These are phyloP conservation scores for Unio pictorum DNA, from an alignment of 2,888 invertebrate genomes.

Conservation along the genomic window DNA sequence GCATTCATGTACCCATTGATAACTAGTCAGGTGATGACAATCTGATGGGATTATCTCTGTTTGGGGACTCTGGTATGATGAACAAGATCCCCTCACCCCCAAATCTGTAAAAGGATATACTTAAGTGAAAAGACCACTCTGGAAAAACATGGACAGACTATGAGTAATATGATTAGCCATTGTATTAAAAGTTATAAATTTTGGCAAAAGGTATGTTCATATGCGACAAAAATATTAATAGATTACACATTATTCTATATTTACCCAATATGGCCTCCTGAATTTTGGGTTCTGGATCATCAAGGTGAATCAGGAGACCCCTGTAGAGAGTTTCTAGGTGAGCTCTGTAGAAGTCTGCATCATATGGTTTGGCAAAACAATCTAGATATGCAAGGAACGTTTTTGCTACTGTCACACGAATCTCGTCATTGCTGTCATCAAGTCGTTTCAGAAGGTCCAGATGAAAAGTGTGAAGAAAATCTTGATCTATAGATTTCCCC, in stretches of 20 bases:
- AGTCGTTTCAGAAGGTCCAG: slow-evolving; percentile 80
- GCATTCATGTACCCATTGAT: too few species aligned
- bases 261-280: slow-evolving; percentile 69
- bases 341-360: slow-evolving; percentile 73
- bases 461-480: slow-evolving; percentile 70
- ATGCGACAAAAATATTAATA: too few species aligned
- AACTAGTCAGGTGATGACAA: too few species aligned
- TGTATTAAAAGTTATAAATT: too few species aligned
- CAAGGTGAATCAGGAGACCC: slow-evolving; percentile 86
- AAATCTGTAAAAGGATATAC: too few species aligned
- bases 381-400: slow-evolving; percentile 77
- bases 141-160: too few species aligned
- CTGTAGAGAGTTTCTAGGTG: slow-evolving; percentile 82
- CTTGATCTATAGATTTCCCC: slow-evolving; percentile 58
- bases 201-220: too few species aligned
- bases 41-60: too few species aligned
- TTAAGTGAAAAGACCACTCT: too few species aligned
- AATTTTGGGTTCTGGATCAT: slow-evolving; percentile 80
- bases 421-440: slow-evolving; percentile 82
- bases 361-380: slow-evolving; percentile 73
- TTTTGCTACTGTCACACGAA: slow-evolving; percentile 78
- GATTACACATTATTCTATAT: slow-evolving; percentile 1
- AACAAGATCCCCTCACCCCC: too few species aligned
- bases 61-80: too few species aligned
- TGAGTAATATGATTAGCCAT: too few species aligned